Evolutionary conservation across 64 coral and sea anemone genomes (phyloP).

Genomic region (Montipora efflorescens): DNA sequence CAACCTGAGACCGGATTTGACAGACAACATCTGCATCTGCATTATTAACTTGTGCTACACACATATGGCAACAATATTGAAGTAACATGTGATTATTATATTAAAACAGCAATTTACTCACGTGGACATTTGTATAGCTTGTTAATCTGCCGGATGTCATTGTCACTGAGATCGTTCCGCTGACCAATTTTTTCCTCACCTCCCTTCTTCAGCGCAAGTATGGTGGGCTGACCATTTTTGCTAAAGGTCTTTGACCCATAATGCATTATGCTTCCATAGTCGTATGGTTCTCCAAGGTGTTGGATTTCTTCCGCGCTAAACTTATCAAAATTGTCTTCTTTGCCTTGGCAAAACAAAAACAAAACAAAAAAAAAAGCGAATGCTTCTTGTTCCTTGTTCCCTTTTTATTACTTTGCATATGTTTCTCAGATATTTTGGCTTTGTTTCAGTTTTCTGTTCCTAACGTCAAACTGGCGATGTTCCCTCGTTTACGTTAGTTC

Average conservation of each 20-base stretch:
- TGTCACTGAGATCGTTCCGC: not conserved
- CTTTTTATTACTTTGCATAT: too few relatives aligned
- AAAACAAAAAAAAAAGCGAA: too few relatives aligned
- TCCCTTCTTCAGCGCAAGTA: not conserved
- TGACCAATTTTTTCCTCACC: constrained; percentile 12
- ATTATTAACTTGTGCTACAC: too few relatives aligned
- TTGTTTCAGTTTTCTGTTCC: too few relatives aligned
- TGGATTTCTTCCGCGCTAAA: not conserved
- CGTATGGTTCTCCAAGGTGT: constrained; percentile 29
- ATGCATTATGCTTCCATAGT: constrained; percentile 53
- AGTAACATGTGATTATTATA: too few relatives aligned
- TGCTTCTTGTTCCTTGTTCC: too few relatives aligned
- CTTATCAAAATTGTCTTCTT: constrained; percentile 39
- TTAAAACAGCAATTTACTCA: not conserved
- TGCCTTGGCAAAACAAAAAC: not conserved
- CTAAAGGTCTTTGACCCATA: constrained; percentile 13
- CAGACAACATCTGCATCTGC: too few relatives aligned
- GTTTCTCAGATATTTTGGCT: too few relatives aligned
- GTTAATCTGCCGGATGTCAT: constrained; percentile 35
- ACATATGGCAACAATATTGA: too few relatives aligned
- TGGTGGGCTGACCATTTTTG: constrained; percentile 5
- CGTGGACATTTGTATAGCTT: constrained; percentile 43
- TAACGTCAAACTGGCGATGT: too few relatives aligned
- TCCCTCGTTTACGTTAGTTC: too few relatives aligned
- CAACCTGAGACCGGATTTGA: too few relatives aligned